A percentile compares a stretch with the other conserved stretches of the same genome.
These are phyloP conservation scores for Altica lythri DNA, from an alignment of 2,888 invertebrate genomes.

Conservation along the genomic window DNA sequence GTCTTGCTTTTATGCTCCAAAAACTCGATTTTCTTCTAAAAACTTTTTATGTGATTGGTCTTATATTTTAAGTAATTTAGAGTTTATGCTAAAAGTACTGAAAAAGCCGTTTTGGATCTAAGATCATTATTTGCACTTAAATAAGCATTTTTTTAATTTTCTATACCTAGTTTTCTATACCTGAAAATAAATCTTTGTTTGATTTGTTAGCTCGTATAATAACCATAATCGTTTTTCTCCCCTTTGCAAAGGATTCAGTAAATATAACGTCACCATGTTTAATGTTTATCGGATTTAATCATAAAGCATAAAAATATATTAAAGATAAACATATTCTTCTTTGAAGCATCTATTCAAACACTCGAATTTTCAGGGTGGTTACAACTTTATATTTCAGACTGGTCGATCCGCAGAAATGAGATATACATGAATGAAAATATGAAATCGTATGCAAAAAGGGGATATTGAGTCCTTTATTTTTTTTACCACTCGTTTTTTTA, in stretches of 20 bases:
- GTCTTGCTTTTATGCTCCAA: no score
- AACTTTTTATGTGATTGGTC: no score
- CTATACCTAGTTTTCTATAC: no score
- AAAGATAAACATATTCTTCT: conserved; percentile 24
- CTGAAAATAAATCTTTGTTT: no score
- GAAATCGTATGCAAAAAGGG: conserved; percentile 19
- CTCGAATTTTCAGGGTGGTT: conserved; percentile 2
- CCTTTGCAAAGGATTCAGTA: conserved; percentile 7
- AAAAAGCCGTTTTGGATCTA: no score
- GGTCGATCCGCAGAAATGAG: conserved; percentile 3
- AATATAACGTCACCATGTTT: conserved; percentile 20
- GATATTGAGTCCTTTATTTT: conserved; percentile 14
- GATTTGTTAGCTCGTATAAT: no score
- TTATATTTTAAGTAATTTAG: no score
- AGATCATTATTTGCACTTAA: no score
- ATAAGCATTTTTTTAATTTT: no score
- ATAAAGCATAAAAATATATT: conserved; percentile 25
- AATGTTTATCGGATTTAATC: conserved; percentile 21
- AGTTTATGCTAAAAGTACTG: no score
- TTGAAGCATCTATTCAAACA: conserved; percentile 20
- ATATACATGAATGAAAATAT: conserved; percentile 14
- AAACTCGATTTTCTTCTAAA: no score
- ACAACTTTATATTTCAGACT: conserved; percentile 6
- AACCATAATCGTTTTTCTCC: conserved; percentile 11
- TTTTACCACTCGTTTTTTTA: conserved; percentile 12